Conservation (phyloP, 1,140 invertebrate species). For the Aphis craccivora region DNA sequence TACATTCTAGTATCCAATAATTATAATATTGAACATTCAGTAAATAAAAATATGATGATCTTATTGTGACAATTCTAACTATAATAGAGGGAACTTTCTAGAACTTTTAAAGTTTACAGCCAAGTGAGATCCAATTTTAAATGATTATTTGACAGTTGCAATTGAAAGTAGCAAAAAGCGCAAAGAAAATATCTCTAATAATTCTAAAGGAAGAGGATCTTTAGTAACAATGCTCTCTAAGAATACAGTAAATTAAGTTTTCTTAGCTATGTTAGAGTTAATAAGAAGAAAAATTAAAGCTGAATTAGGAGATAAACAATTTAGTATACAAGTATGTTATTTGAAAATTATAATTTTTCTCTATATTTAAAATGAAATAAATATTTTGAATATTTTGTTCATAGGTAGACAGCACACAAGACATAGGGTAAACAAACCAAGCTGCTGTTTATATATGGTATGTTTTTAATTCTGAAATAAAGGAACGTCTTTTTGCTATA, state of each 20-base stretch:
- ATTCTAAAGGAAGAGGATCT: background rate
- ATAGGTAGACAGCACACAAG: background rate
- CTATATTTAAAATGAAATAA: background rate
- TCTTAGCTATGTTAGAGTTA: background rate
- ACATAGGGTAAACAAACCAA: background rate
- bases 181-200: background rate
- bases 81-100: no score
- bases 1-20: no score
- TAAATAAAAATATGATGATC: no score
- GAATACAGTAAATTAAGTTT: background rate
- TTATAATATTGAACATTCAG: no score
- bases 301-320: background rate
- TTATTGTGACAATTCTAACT: no score
- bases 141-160: background rate
- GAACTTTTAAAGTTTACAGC: no score
- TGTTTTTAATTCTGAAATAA: background rate
- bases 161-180: slow-evolving; percentile 7
- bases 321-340: slow-evolving; percentile 9
- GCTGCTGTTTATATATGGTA: background rate
- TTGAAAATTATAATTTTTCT: background rate
- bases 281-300: background rate
- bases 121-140: no score
- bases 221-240: background rate
- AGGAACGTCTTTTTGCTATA: background rate
- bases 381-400: background rate